Evolutionary conservation across 2,797 vertebrate species (phyloP).

Genomic region (Scolopax rusticola): DNA sequence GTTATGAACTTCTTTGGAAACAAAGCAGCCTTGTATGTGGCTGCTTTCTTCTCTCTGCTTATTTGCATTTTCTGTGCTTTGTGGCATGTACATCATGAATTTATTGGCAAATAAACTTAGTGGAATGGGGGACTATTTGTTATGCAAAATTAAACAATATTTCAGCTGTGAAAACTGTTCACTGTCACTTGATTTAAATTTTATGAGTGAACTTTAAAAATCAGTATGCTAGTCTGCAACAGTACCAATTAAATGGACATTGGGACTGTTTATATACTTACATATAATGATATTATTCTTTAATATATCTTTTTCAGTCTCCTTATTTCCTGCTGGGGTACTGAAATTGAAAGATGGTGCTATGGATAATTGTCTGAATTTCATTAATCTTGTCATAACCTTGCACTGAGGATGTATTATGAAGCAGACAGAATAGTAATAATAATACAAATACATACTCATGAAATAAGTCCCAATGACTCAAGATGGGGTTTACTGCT

Average conservation of each 20-base stretch:
- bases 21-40: background rate
- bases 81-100: background rate
- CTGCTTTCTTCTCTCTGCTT: background rate
- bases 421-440: conserved; percentile 34
- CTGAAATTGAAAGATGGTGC: conserved; percentile 52
- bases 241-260: background rate
- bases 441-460: conserved; percentile 9
- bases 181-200: background rate
- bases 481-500: conserved; percentile 11
- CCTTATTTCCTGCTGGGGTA: conserved; percentile 25
- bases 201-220: background rate
- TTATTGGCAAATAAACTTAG: background rate
- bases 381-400: conserved; percentile 47
- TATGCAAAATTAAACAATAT: background rate
- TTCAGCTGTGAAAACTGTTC: background rate
- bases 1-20: background rate
- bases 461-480: conserved; percentile 1
- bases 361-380: conserved; percentile 32
- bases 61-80: conserved; percentile 3
- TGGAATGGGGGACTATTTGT: background rate
- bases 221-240: background rate
- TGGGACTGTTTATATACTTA: background rate
- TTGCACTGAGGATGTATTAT: background rate
- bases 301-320: background rate
- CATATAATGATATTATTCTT: background rate